Percentiles rank a stretch among this genome's conserved stretches.
Evolutionary conservation across 2,888 invertebrate genomes (phyloP).

Genomic region (Heliconius erato): DNA sequence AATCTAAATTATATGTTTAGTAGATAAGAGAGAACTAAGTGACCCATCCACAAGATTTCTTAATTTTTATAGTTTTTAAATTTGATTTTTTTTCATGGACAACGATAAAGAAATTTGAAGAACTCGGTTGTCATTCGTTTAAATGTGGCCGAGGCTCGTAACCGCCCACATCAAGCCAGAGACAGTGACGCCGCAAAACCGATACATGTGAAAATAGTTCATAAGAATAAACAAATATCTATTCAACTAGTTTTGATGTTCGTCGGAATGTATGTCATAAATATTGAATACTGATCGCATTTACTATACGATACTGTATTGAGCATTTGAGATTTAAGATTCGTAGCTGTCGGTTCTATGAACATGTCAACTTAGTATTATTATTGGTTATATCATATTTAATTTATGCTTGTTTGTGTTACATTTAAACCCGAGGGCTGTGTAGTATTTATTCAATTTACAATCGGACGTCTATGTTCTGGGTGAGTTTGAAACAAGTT

Average conservation of each 20-base stretch:
- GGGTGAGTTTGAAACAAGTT: not conserved
- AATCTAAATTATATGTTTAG: constrained; percentile 35
- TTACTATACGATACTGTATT: constrained; percentile 44
- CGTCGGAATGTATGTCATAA: constrained; percentile 54
- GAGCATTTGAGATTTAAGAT: constrained; percentile 41
- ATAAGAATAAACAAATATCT: constrained; percentile 66
- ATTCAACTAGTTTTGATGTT: constrained; percentile 60
- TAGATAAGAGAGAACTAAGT: constrained; percentile 18
- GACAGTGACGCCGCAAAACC: constrained; percentile 69
- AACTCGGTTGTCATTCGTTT: constrained; percentile 29
- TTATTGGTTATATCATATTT: constrained; percentile 11
- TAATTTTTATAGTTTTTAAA: not conserved
- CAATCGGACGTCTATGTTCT: not conserved
- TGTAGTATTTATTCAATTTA: not conserved
- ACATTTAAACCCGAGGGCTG: not conserved
- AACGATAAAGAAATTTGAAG: constrained; percentile 8
- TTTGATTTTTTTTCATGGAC: constrained; percentile 14
- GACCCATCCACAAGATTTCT: constrained; percentile 18
- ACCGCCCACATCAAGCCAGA: constrained; percentile 56
- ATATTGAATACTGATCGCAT: constrained; percentile 53
- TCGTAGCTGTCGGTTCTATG: constrained; percentile 40
- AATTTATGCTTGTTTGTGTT: constrained; percentile 13
- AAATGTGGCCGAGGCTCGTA: constrained; percentile 45
- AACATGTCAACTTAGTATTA: constrained; percentile 28
- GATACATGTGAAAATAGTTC: constrained; percentile 66